Percentiles rank a stretch among this genome's conserved stretches.
phyloP scores from a whole-genome alignment of 1,140 invertebrate species.

The Drosophila santomea region DNA sequence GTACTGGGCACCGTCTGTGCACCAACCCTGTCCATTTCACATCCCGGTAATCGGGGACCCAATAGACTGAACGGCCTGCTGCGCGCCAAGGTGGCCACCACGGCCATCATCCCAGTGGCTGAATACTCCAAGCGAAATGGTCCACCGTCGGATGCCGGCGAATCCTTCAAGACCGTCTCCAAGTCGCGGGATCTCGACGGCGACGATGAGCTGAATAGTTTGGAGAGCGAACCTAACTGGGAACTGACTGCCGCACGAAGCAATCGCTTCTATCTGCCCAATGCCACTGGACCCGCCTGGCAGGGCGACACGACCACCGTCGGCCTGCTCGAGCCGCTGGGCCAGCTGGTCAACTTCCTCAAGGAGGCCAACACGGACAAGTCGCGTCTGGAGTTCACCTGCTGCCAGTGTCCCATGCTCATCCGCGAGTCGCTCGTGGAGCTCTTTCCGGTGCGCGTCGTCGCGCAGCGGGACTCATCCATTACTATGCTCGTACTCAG shows the following conservation, averaged over 20 bases:
- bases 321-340: constrained; percentile 62
- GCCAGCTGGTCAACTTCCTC: constrained; percentile 71
- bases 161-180: constrained; percentile 67
- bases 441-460: constrained; percentile 87
- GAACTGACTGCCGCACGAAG: constrained; percentile 88
- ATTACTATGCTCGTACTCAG: constrained; percentile 64
- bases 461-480: constrained; percentile 66
- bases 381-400: constrained; percentile 48
- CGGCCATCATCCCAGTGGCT: constrained; percentile 2
- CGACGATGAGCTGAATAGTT: constrained; percentile 59
- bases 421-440: constrained; percentile 88
- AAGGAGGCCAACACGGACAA: constrained; percentile 49
- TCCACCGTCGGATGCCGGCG: constrained; percentile 59
- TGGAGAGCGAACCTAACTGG: constrained; percentile 86
- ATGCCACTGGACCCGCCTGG: constrained; percentile 88
- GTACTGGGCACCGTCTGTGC: constrained; percentile 12
- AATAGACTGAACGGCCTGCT: constrained; percentile 11
- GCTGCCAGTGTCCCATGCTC: constrained; percentile 87
- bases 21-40: not conserved
- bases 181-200: constrained; percentile 61
- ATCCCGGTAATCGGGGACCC: not conserved
- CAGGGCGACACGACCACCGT: constrained; percentile 85
- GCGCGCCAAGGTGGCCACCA: not conserved
- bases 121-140: constrained; percentile 75
- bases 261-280: constrained; percentile 89